Evolutionary conservation across 2,797 vertebrate species (phyloP).

Genomic region (Pelochelys cantorii): DNA sequence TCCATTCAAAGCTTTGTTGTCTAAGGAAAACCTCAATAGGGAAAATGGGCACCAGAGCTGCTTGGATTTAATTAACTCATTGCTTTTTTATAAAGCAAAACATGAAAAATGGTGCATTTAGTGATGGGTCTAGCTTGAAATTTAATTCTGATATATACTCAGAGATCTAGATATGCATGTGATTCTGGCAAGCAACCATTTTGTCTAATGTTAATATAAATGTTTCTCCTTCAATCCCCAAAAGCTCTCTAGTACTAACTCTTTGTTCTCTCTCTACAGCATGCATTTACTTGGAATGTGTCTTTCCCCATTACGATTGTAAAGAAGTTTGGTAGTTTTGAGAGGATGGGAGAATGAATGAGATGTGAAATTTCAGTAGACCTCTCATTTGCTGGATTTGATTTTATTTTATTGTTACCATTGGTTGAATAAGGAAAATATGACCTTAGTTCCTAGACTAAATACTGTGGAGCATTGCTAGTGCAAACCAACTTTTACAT

Average conservation of each 20-base stretch:
- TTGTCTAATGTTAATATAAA: neutral
- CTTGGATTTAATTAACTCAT: neutral
- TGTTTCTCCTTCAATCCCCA: neutral
- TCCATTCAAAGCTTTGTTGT: neutral
- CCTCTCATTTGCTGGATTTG: neutral
- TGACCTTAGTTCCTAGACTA: neutral
- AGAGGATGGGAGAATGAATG: neutral
- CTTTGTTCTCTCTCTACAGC: constrained; percentile 5
- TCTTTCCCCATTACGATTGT: neutral
- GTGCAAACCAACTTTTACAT: neutral
- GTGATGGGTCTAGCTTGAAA: neutral
- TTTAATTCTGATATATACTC: neutral
- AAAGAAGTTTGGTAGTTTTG: neutral
- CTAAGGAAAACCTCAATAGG: neutral
- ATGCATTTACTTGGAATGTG: neutral
- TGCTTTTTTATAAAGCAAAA: neutral
- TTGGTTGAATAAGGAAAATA: neutral
- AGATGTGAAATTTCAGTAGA: neutral
- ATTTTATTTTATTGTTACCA: neutral
- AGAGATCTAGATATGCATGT: neutral
- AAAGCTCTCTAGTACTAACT: neutral
- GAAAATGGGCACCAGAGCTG: neutral
- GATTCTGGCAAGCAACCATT: neutral
- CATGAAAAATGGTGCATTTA: neutral
- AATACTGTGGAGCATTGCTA: neutral